Evolutionary conservation across 92 coral and sea anemone genomes (phyloP).

Genomic region (Virgularia gustaviana): DNA sequence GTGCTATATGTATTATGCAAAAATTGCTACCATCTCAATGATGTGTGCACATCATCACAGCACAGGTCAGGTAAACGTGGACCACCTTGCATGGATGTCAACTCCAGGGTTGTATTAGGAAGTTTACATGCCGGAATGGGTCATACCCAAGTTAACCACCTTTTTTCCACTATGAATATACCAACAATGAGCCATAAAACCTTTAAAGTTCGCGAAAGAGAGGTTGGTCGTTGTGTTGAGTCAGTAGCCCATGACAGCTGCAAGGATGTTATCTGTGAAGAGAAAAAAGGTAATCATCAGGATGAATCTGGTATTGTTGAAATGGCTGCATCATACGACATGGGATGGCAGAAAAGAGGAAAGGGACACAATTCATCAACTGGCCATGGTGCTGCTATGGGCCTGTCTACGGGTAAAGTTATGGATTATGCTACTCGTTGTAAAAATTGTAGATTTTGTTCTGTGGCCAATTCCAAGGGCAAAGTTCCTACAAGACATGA

Average conservation of each 20-base stretch:
- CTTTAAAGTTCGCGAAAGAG: slow-evolving; percentile 42
- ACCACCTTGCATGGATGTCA: slow-evolving; percentile 28
- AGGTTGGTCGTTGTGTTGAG: slow-evolving; percentile 29
- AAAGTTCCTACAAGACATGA: slow-evolving; percentile 23
- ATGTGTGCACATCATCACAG: slow-evolving; percentile 14
- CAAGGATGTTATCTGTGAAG: not conserved
- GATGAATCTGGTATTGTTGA: slow-evolving; percentile 12
- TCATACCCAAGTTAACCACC: slow-evolving; percentile 33
- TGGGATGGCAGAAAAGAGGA: slow-evolving; percentile 44
- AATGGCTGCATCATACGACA: slow-evolving; percentile 35
- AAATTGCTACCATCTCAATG: slow-evolving; percentile 3
- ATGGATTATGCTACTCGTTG: slow-evolving; percentile 28
- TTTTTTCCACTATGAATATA: slow-evolving; percentile 31
- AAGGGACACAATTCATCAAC: slow-evolving; percentile 38
- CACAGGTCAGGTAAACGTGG: slow-evolving; percentile 26
- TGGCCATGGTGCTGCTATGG: slow-evolving; percentile 50
- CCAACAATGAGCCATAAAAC: slow-evolving; percentile 36
- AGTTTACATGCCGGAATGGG: slow-evolving; percentile 45
- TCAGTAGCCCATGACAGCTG: slow-evolving; percentile 29
- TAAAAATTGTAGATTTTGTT: slow-evolving; percentile 32
- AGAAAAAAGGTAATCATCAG: not conserved
- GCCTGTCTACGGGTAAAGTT: slow-evolving; percentile 37
- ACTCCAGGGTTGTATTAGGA: slow-evolving; percentile 21
- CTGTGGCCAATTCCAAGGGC: not conserved
- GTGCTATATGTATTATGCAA: not conserved